A percentile compares a stretch with the other conserved stretches of the same genome.
phyloP scores from a whole-genome alignment of 2,113 vertebrate genomes.

The Scophthalmus maximus region DNA sequence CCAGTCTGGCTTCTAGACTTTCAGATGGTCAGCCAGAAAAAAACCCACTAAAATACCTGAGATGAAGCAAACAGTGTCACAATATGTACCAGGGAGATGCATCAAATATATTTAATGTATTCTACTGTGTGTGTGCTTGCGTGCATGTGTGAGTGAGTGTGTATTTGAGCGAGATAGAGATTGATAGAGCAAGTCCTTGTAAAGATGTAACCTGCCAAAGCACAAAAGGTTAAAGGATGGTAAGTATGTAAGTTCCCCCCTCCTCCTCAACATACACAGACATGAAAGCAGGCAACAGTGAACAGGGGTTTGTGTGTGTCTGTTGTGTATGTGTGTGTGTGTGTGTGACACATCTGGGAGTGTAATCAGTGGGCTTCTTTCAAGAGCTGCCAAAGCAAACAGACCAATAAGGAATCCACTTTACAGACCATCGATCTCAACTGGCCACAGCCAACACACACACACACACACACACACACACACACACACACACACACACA shows the following conservation, averaged over 20 bases:
- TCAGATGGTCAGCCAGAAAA: background rate
- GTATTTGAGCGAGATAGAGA: background rate
- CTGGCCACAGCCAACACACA: constrained; percentile 89
- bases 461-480: constrained; percentile 34
- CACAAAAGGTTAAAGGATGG: constrained; percentile 79
- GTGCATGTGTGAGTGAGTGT: constrained; percentile 20
- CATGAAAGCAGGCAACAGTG: constrained; percentile 83
- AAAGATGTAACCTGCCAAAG: constrained; percentile 67
- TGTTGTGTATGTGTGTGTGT: constrained; percentile 88
- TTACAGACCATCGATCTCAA: constrained; percentile 99
- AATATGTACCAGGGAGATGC: constrained; percentile 31
- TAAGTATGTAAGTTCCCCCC: constrained; percentile 69
- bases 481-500: constrained; percentile 15
- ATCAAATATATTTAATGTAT: constrained; percentile 4
- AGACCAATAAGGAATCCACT: constrained; percentile 99
- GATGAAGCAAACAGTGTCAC: constrained; percentile 32
- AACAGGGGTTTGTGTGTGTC: constrained; percentile 89
- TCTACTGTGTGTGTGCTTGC: background rate
- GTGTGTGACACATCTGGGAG: constrained; percentile 96
- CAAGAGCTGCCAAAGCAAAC: constrained; percentile 99
- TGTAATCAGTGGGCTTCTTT: constrained; percentile 96
- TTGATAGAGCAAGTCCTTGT: constrained; percentile 20
- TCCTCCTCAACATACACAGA: constrained; percentile 50
- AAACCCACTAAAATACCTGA: background rate
- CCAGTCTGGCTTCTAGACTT: background rate